A percentile compares a stretch with the other conserved stretches of the same genome.
Evolutionary conservation across 2,113 vertebrate species (phyloP).

Genomic region (Arvicanthis niloticus): DNA sequence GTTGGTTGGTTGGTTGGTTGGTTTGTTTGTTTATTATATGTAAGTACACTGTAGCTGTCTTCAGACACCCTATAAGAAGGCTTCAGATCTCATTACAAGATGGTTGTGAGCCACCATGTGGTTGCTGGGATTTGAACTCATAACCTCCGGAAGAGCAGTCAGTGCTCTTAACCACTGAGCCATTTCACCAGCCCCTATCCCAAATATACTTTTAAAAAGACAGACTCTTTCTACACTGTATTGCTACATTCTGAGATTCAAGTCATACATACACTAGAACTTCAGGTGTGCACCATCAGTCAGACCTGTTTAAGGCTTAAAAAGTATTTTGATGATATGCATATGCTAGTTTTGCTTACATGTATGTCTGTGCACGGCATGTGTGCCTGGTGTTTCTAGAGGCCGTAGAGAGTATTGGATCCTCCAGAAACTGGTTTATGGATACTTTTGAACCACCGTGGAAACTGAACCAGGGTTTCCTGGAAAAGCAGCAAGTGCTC

Average conservation of each 20-base stretch:
- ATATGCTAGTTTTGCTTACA: not conserved
- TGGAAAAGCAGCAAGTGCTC: not conserved
- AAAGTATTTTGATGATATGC: not conserved
- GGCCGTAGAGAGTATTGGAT: not conserved
- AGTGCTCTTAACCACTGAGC: no score
- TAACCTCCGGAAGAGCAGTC: no score
- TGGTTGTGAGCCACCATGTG: no score
- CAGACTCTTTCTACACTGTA: not conserved
- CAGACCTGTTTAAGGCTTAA: not conserved
- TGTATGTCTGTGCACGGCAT: not conserved
- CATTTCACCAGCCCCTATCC: no score
- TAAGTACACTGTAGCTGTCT: no score
- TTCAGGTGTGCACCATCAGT: not conserved
- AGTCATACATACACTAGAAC: not conserved
- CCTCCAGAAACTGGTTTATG: not conserved
- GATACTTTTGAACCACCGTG: not conserved
- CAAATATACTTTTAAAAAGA: not conserved
- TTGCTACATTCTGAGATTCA: not conserved
- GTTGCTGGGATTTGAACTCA: no score
- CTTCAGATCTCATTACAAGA: no score
- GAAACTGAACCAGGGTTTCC: not conserved
- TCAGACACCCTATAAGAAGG: no score
- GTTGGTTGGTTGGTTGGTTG: no score
- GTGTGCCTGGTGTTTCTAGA: not conserved
- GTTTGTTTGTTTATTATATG: no score